These are phyloP conservation scores for Idaea aversata DNA, from an alignment of 2,888 invertebrate species.

Conservation along the genomic window DNA sequence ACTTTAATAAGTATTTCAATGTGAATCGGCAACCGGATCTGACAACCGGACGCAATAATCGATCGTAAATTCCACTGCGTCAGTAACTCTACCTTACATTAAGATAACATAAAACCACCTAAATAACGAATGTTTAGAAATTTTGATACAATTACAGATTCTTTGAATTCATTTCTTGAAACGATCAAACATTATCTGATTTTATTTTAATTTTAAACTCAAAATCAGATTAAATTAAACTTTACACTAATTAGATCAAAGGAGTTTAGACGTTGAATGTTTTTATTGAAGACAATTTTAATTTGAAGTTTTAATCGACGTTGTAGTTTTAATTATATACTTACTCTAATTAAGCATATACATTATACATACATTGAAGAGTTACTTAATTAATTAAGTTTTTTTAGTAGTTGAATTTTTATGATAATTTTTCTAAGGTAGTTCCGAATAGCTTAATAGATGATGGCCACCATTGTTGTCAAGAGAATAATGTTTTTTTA, in stretches of 20 bases:
- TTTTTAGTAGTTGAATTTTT: neutral
- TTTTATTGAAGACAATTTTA: neutral
- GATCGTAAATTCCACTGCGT: neutral
- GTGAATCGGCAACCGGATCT: neutral
- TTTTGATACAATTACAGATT: constrained; percentile 9
- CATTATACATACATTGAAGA: too few relatives aligned
- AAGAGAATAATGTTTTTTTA: too few relatives aligned
- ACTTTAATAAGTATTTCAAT: too few relatives aligned
- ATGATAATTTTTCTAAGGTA: neutral
- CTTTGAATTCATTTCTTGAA: constrained; percentile 8
- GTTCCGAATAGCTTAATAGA: too few relatives aligned
- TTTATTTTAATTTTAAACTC: constrained; percentile 9
- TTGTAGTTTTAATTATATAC: constrained; percentile 4
- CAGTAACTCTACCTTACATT: neutral
- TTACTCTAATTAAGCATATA: constrained; percentile 9
- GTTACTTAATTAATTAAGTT: neutral
- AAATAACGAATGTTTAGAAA: constrained; percentile 10
- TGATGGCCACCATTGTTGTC: too few relatives aligned
- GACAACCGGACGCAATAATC: neutral
- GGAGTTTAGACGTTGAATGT: neutral
- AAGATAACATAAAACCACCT: constrained; percentile 8
- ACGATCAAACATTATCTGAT: constrained; percentile 11
- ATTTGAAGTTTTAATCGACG: constrained; percentile 6
- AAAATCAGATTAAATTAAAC: neutral
- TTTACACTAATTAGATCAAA: neutral